Percentiles rank a stretch among this genome's conserved stretches.
Conservation (phyloP, 1,140 invertebrate species). For the Metopolophium dirhodum region DNA sequence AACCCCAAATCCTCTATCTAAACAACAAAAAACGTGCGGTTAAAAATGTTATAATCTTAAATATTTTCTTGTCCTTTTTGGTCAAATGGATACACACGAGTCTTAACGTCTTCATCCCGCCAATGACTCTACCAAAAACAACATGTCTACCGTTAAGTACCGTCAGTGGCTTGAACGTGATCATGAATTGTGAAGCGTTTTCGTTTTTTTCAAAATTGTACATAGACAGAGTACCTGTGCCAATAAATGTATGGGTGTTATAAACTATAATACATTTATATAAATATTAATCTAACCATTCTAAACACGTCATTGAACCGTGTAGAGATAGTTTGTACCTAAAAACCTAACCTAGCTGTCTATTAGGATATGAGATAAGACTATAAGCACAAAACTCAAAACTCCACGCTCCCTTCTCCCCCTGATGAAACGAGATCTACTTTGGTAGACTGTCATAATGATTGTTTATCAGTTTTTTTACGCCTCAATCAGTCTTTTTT, state of each 20-base stretch:
- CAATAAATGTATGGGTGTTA: not conserved
- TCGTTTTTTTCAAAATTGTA: constrained; percentile 18
- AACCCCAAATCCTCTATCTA: constrained; percentile 39
- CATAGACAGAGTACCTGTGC: constrained; percentile 14
- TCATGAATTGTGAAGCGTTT: constrained; percentile 40
- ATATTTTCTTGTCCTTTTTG: not conserved
- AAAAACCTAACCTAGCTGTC: no score
- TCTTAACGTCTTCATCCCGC: not conserved
- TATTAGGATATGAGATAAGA: no score
- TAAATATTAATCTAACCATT: no score
- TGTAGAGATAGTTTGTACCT: no score
- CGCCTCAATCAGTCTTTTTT: no score
- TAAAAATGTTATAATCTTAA: not conserved
- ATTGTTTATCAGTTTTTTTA: no score
- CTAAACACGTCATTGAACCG: no score
- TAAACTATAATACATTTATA: no score
- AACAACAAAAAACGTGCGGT: not conserved
- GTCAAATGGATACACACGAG: not conserved
- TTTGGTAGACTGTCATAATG: no score
- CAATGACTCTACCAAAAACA: constrained; percentile 27
- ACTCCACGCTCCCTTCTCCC: no score
- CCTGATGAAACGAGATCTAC: no score
- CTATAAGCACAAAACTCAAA: no score
- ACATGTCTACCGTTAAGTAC: not conserved
- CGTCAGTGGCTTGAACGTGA: constrained; percentile 25